These are phyloP conservation scores for Drosophila multiciliata DNA, from an alignment of 2,888 invertebrate species.

Conservation along the genomic window DNA sequence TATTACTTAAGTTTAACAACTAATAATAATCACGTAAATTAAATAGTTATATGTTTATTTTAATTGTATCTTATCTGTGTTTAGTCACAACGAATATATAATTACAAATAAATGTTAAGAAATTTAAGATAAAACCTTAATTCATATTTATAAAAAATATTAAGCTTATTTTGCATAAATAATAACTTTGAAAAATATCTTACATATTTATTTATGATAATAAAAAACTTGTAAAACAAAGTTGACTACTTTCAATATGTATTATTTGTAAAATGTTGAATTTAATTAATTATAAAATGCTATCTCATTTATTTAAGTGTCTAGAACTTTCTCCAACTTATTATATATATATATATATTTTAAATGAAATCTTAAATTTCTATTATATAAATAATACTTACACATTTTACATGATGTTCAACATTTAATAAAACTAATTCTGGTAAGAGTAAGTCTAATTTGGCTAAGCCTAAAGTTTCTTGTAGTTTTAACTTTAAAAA, in stretches of 20 bases:
- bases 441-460: not conserved
- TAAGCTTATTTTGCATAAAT: not conserved
- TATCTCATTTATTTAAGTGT: not conserved
- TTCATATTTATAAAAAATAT: not conserved
- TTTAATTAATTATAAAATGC: not conserved
- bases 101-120: not conserved
- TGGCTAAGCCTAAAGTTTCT: not conserved
- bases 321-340: too few relatives aligned
- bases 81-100: too few relatives aligned
- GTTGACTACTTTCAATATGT: not conserved
- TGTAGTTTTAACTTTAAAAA: not conserved
- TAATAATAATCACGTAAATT: too few relatives aligned
- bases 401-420: not conserved
- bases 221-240: not conserved
- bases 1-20: not conserved
- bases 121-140: accelerated
- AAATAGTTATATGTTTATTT: too few relatives aligned
- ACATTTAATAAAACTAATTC: not conserved
- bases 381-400: not conserved
- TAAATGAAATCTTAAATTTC: not conserved
- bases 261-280: not conserved
- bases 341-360: accelerated
- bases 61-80: too few relatives aligned
- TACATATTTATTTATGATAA: not conserved
- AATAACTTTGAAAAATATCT: not conserved